phyloP scores from a whole-genome alignment of 1,140 invertebrate species.

The Drosophila burlai region DNA sequence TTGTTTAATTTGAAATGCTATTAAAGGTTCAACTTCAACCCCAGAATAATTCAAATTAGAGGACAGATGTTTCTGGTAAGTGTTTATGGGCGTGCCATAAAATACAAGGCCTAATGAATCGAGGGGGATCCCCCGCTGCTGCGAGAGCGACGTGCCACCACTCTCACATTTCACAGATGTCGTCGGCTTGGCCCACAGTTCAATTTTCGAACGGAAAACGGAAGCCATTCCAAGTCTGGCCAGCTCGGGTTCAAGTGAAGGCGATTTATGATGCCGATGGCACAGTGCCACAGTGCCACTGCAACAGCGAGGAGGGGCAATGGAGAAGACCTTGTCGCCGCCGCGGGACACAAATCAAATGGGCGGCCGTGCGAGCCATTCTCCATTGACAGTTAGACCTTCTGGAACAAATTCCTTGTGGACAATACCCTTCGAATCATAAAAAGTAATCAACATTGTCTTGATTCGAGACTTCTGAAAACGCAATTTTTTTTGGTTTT shows the following conservation, averaged over 20 bases:
- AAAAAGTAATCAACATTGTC: too few species aligned
- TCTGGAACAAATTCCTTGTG: too few species aligned
- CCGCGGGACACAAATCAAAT: conserved; percentile 52
- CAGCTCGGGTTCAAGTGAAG: conserved; percentile 50
- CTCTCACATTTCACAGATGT: too few species aligned
- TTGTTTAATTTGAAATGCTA: not conserved
- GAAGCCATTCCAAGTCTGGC: conserved; percentile 14
- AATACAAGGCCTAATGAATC: conserved; percentile 2
- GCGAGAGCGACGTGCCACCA: not conserved
- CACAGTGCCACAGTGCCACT: not conserved
- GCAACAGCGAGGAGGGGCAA: not conserved
- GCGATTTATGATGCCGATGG: conserved; percentile 39
- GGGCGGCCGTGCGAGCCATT: not conserved
- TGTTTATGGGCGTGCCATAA: conserved; percentile 34
- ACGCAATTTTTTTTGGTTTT: too few species aligned
- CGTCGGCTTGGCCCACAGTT: too few species aligned
- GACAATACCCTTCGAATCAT: too few species aligned
- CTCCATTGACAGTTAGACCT: too few species aligned
- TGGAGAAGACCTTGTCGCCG: conserved; percentile 33
- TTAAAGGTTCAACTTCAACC: not conserved
- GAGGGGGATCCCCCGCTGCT: not conserved
- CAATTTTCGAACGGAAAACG: too few species aligned
- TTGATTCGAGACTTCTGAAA: too few species aligned
- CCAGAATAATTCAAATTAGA: not conserved
- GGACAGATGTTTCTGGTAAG: conserved; percentile 13